A percentile compares a stretch with the other conserved stretches of the same genome.
These are phyloP conservation scores for Hemitrygon akajei DNA, from an alignment of 2,797 vertebrate genomes.

Conservation along the genomic window DNA sequence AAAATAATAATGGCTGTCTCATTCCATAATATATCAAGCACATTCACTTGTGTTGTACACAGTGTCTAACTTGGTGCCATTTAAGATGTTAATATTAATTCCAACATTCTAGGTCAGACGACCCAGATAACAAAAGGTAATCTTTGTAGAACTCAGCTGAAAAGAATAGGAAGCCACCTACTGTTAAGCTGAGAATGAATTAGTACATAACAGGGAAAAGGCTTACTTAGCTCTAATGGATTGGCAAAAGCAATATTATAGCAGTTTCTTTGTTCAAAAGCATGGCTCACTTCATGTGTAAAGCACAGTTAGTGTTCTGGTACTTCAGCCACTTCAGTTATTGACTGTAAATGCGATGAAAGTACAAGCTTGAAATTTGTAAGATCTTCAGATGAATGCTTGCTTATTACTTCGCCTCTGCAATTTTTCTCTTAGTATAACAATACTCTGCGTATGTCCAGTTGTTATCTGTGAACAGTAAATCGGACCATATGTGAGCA, in stretches of 20 bases:
- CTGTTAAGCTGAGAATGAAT: background rate
- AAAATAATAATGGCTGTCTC: background rate
- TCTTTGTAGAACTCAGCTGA: background rate
- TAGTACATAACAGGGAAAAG: background rate
- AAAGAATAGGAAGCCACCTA: background rate
- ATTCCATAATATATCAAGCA: background rate
- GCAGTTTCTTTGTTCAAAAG: background rate
- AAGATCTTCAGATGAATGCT: background rate
- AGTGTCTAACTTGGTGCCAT: background rate
- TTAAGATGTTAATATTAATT: background rate
- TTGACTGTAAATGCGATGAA: background rate
- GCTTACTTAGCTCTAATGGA: background rate
- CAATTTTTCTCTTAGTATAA: background rate
- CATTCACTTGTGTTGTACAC: background rate
- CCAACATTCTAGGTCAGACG: background rate
- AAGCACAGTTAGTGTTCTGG: background rate
- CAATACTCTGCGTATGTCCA: background rate
- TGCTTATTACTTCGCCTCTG: background rate
- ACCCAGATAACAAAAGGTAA: background rate
- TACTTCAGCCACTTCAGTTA: background rate
- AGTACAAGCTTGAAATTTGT: background rate
- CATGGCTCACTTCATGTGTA: background rate
- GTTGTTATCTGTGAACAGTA: background rate
- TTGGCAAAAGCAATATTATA: background rate
- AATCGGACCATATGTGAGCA: background rate